A percentile compares a stretch with the other conserved stretches of the same genome.
Evolutionary conservation across 2,888 invertebrate genomes (phyloP).

Genomic region (Patella depressa): DNA sequence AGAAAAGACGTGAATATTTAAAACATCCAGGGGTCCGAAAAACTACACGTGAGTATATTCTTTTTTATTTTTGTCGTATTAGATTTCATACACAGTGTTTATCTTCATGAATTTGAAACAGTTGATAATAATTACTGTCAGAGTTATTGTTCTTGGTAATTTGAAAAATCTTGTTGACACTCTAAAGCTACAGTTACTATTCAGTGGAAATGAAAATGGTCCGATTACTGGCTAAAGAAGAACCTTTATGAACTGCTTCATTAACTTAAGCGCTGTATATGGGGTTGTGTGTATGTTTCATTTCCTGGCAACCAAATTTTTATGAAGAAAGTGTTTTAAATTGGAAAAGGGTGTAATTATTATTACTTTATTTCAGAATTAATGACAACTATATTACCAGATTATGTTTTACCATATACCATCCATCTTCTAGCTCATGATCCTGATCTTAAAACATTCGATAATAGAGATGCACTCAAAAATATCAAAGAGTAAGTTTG

Average conservation of each 20-base stretch:
- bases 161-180: no score
- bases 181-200: no score
- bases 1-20: constrained; percentile 90
- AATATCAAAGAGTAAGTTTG: constrained; percentile 75
- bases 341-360: not conserved
- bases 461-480: constrained; percentile 84
- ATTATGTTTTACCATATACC: constrained; percentile 97
- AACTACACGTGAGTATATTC: not conserved
- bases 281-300: not conserved
- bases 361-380: constrained; percentile 47
- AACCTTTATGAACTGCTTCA: no score
- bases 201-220: no score
- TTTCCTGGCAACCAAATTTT: not conserved
- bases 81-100: no score
- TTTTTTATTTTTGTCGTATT: no score
- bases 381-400: constrained; percentile 79
- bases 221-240: no score
- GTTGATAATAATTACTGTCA: no score
- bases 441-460: constrained; percentile 83
- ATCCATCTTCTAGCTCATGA: constrained; percentile 96
- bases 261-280: not conserved
- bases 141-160: no score
- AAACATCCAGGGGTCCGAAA: constrained; percentile 72
- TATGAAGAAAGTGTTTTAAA: not conserved
- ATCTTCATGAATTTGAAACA: no score